Evolutionary conservation across 2,797 vertebrate species (phyloP).

Genomic region (Anolis apletophallus): DNA sequence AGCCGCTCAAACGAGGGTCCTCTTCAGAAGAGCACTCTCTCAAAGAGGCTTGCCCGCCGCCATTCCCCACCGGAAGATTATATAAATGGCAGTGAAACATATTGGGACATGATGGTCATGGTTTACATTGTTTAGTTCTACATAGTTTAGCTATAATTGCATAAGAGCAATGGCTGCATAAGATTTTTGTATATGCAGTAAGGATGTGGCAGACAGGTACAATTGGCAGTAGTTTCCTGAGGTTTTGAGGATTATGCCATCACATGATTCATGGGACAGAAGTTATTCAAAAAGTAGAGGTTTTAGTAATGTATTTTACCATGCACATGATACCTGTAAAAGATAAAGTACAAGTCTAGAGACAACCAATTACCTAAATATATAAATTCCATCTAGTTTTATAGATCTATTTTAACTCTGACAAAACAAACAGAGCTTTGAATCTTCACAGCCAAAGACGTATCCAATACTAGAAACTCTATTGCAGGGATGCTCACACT

Average conservation of each 20-base stretch:
- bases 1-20: too few species aligned
- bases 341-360: background rate
- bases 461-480: background rate
- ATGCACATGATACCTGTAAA: background rate
- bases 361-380: background rate
- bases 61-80: too few species aligned
- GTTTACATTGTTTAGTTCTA: too few species aligned
- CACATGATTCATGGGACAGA: background rate
- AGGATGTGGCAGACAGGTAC: background rate
- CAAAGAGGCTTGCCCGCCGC: too few species aligned
- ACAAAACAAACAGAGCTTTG: background rate
- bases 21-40: too few species aligned
- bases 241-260: background rate
- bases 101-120: too few species aligned
- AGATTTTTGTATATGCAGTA: background rate
- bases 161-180: background rate
- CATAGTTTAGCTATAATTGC: background rate
- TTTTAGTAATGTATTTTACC: background rate
- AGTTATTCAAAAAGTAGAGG: background rate
- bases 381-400: background rate
- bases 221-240: background rate
- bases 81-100: background rate
- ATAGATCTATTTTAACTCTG: conserved; percentile 5
- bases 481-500: too few species aligned
- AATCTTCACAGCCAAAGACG: background rate